Percentiles rank a stretch among this genome's conserved stretches.
These are phyloP conservation scores for Oxygymnocypris stewartii DNA, from an alignment of 2,113 vertebrate genomes.

Conservation along the genomic window DNA sequence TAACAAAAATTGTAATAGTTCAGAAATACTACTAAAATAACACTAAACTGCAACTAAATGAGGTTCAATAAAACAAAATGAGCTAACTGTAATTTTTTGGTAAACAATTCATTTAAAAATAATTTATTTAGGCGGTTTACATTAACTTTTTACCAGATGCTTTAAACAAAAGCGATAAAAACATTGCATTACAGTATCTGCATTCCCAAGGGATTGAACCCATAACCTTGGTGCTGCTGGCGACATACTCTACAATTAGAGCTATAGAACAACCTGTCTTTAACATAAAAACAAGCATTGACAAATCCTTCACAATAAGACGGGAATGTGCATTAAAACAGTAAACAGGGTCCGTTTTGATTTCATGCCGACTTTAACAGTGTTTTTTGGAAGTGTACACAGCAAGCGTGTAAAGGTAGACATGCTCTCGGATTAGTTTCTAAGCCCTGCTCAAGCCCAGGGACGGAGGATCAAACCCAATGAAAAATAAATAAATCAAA, in stretches of 20 bases:
- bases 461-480: slow-evolving; percentile 40
- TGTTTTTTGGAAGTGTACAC: not conserved
- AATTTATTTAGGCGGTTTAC: not conserved
- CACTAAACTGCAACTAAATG: not conserved
- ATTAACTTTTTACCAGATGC: not conserved
- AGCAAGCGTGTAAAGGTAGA: slow-evolving; percentile 24
- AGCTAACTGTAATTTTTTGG: not conserved
- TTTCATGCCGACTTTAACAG: slow-evolving; percentile 22
- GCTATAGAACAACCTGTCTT: not conserved
- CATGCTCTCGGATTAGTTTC: slow-evolving; percentile 41
- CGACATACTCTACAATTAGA: not conserved
- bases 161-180: not conserved
- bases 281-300: not conserved
- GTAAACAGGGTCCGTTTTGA: slow-evolving; percentile 7
- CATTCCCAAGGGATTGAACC: not conserved
- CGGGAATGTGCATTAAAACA: not conserved
- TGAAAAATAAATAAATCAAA: slow-evolving; percentile 37
- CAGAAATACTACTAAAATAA: not conserved
- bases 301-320: not conserved
- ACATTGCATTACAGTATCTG: not conserved
- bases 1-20: no score
- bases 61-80: not conserved
- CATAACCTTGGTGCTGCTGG: not conserved
- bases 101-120: no score
- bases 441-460: slow-evolving; percentile 20